Base-by-base conservation (phyloP, 2,888 invertebrate species). In the Megaustenia siamemsis region DNA sequence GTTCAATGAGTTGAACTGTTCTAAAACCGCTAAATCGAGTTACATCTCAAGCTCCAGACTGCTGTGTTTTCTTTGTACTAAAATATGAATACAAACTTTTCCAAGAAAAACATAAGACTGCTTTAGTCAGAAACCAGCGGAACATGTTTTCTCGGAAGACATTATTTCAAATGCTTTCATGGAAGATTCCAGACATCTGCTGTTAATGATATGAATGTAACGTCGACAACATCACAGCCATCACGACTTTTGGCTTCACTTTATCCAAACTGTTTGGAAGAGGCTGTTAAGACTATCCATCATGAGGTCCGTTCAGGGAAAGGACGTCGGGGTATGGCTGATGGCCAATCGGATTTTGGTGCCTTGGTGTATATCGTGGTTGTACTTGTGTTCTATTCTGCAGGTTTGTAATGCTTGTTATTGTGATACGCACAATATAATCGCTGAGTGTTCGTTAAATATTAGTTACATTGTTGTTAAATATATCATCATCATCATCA, bases 281-380 rank as follows among this genome's bases (percentile, higher is more conserved):
- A 15, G 15, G 73, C 28, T 15, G 73, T 71, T 18, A 38, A 21
- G 8, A 32, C 45, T 0, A 66, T 66, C 24, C 63, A 63, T 32
- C n/a, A 43, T 21, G 76, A 76, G 0, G 43, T 38, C 1, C 43
- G n/a, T 12, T n/a, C 35, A 0, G 40, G 40, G 43, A 63, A 66
- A 32, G 21, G 63, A 18, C 60, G 73, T 1, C 43, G 73, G 0
- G 80, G 63, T 0, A 53, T 53, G 15, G 53, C 56, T 1, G 66
- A 71, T n/a, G 86, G 76, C 8, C 88, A 89, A 28, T 86, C 88
- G 0, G 92, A 92, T 81, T 86, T 89, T 5, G 92, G 92, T 1
- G 92, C 92, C 5, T 89, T 92, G 35, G 83, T 91, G 71, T 92
- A 92, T 79, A 92, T 92, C 40, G 89, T 92, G 24, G 89, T 90